These are phyloP conservation scores for Rotaria magnacalcarata DNA, from an alignment of 2,888 invertebrate species.

Conservation along the genomic window DNA sequence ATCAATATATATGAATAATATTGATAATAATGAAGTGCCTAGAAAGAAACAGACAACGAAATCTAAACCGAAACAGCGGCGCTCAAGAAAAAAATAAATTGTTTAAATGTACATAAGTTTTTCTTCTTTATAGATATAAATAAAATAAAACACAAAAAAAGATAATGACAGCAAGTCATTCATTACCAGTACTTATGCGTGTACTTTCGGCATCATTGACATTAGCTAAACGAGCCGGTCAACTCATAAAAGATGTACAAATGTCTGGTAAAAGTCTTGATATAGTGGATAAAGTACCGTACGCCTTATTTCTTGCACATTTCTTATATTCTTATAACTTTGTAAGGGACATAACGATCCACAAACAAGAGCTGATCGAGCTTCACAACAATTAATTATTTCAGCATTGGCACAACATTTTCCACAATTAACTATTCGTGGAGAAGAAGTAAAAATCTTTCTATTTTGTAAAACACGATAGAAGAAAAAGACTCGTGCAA, in stretches of 20 bases:
- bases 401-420: slow-evolving; percentile 78
- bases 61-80: background rate
- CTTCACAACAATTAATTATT: slow-evolving; percentile 86
- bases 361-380: slow-evolving; percentile 94
- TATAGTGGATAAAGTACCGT: slow-evolving; percentile 14
- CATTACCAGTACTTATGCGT: background rate
- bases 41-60: background rate
- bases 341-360: slow-evolving; percentile 82
- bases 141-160: background rate
- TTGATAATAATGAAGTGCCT: background rate
- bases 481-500: too few relatives aligned
- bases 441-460: slow-evolving; percentile 38
- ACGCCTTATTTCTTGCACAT: background rate
- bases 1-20: background rate
- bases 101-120: background rate
- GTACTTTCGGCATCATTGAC: slow-evolving; percentile 23
- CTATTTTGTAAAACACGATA: background rate
- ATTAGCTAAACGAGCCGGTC: slow-evolving; percentile 22
- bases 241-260: slow-evolving; percentile 8
- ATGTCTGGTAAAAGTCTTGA: slow-evolving; percentile 1
- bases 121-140: background rate
- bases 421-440: slow-evolving; percentile 70
- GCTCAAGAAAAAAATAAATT: slow-evolving; percentile 7
- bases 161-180: background rate
- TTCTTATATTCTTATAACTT: background rate